A percentile compares a stretch with the other conserved stretches of the same genome.
Conservation (phyloP, 2,113 vertebrate genomes). For the Poeciliopsis prolifica region DNA sequence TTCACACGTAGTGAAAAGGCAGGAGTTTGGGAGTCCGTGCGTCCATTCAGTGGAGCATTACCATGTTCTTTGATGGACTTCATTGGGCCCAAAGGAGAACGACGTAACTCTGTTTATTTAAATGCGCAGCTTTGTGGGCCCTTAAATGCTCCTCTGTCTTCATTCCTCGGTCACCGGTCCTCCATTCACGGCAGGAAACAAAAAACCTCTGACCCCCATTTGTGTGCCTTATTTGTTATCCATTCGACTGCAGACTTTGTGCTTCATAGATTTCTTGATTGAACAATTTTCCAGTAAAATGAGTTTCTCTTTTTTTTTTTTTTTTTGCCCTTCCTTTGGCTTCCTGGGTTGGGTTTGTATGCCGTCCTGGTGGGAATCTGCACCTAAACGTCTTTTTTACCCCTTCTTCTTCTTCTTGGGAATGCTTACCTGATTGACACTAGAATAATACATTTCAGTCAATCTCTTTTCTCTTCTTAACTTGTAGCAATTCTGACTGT, state of each 20-base stretch:
- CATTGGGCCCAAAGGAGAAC: slow-evolving; percentile 75
- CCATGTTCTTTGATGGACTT: slow-evolving; percentile 80
- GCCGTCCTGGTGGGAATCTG: slow-evolving; percentile 67
- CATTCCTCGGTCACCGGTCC: slow-evolving; percentile 60
- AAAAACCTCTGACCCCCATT: slow-evolving; percentile 79
- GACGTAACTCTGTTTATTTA: slow-evolving; percentile 80
- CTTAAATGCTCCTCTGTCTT: slow-evolving; percentile 78
- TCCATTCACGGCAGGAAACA: slow-evolving; percentile 75
- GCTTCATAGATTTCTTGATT: slow-evolving; percentile 66
- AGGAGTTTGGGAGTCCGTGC: slow-evolving; percentile 66
- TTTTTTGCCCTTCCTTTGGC: slow-evolving; percentile 45
- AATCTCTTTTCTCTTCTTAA: slow-evolving; percentile 46
- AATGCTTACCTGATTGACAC: slow-evolving; percentile 59
- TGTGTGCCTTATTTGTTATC: slow-evolving; percentile 62
- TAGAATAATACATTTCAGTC: slow-evolving; percentile 66
- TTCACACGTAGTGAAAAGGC: slow-evolving; percentile 76
- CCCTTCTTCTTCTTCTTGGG: slow-evolving; percentile 24
- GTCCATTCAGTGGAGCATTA: slow-evolving; percentile 75
- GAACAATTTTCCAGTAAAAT: slow-evolving; percentile 73
- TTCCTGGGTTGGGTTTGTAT: slow-evolving; percentile 37
- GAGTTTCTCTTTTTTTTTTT: slow-evolving; percentile 24
- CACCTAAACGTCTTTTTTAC: slow-evolving; percentile 40
- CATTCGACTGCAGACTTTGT: slow-evolving; percentile 68
- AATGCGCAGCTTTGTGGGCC: slow-evolving; percentile 77
- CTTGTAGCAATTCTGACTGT: slow-evolving; percentile 66